Evolutionary conservation across 2,797 vertebrate species (phyloP), one percentile per base, ranked within the genome.

Genomic region (Hoplostethus mediterraneus): DNA sequence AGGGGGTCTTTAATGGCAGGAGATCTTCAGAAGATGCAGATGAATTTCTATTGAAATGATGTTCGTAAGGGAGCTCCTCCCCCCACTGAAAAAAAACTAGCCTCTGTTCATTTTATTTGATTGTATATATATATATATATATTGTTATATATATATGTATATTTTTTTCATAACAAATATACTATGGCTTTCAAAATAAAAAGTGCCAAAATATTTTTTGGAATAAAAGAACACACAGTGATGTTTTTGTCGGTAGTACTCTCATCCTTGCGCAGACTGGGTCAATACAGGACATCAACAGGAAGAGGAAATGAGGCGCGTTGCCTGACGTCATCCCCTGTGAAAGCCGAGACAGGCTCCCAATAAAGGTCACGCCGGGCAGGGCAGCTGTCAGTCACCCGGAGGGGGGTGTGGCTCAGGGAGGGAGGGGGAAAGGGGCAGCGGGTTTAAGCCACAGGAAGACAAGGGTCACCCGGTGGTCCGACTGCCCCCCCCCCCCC

Each of bases 151-250:
- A 80, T 88, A 89, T 92, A 89, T 87, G 87, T 85, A 87, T 92
- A 89, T 86, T 87, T 71, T 91, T 90, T 84, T 93, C 90, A 94
- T 94, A 94, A 94, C 93, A 95, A 95, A 95, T 94, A 95, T 94
- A 94, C 90, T 94, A 94, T 95, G 94, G 93, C 94, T 95, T 95
- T 93, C 82, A 94, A 95, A 95, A 94, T 93, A 94, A 95, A 95
- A 95, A 95, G 93, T 95, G 94, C 93, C 94, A 93, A 93, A 94
- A 93, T 92, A 91, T 87, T 93, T 93, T 94, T 93, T 89, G 87
- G 92, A 95, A 90, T 95, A 95, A 93, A 94, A 93, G 91, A 94
- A 95, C 94, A 94, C 95, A 95, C 95, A 95, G 95, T 95, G 95
- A 95, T 95, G 93, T 94, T 94, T 91, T 93, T 92, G 92, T 93